Evolutionary conservation across 2,113 vertebrate genomes (phyloP), one percentile per base, ranked within the genome.

Genomic region (Ascaphus truei): DNA sequence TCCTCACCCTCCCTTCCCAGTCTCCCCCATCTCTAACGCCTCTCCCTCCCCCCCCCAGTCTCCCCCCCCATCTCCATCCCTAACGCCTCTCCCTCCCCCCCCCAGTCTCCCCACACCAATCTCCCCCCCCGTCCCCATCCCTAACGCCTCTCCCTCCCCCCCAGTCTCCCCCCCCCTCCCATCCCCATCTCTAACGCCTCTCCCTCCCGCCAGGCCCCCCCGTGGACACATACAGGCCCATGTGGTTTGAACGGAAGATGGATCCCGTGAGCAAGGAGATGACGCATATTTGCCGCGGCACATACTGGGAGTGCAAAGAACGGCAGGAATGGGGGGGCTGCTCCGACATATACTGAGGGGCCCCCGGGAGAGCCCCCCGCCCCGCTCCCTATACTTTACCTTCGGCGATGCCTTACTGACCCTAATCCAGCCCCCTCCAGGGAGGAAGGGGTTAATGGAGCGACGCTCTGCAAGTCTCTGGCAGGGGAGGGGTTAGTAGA

Each of bases 271-370:
- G 94, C 0, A 92, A 92, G 81, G 96, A 99, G 82, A 58, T 88
- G 57, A 79, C 92, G 1, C 93, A 97, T n/a, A 71, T 96, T 80
- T 99, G 95, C 84, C 89, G 83, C 55, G 96, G 96, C 0, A 95
- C 94, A 1, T 99, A 99, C 85, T 99, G 96, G 96, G 96, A 98
- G 72, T 86, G 91, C 51, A 92, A 92, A 47, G 90, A 98, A 3
- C 88, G 86, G 47, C 91, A 94, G 74, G 81, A 76, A 81, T 98
- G 96, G 96, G 85, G 75, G 60, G 27, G 76, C 56, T 98, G 96
- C 78, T 92, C 95, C 0, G 90, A 98, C 62, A 95, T 98, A 79
- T 98, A 95, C 88, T 92, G 80, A 89, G 22, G 47, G 41, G 25
- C n/a, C 3, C 11, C 11, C 15, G 22, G 47, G 47, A 55, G 31